phyloP scores from a whole-genome alignment of 2,888 invertebrate genomes.

The Parelbella ahira region DNA sequence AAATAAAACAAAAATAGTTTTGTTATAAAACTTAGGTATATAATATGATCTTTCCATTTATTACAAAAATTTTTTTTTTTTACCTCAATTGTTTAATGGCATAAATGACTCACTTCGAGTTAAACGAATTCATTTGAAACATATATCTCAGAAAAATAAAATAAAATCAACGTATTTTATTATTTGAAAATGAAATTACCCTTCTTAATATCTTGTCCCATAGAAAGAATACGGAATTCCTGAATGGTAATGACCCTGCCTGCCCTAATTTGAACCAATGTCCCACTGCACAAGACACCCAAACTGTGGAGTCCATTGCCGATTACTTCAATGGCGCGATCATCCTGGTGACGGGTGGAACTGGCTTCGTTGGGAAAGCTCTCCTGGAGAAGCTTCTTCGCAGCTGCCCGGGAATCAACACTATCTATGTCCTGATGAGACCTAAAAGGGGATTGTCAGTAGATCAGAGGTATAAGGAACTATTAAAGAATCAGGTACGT shows the following conservation, averaged over 20 bases:
- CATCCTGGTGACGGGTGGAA: slow-evolving; percentile 81
- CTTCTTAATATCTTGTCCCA: too few relatives aligned
- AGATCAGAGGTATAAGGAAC: slow-evolving; percentile 85
- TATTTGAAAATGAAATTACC: too few relatives aligned
- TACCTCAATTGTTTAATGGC: too few relatives aligned
- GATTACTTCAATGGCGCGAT: slow-evolving; percentile 78
- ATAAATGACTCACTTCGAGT: too few relatives aligned
- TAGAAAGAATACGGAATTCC: slow-evolving; percentile 52
- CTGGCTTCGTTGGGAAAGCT: slow-evolving; percentile 96
- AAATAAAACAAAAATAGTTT: too few relatives aligned
- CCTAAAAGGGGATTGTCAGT: slow-evolving; percentile 85
- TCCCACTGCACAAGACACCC: slow-evolving; percentile 19
- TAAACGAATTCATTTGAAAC: slow-evolving; percentile 1
- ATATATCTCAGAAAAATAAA: too few relatives aligned
- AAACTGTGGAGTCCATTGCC: slow-evolving; percentile 50
- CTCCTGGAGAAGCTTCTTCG: slow-evolving; percentile 94
- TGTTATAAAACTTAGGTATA: too few relatives aligned
- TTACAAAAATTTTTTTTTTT: too few relatives aligned
- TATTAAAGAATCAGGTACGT: slow-evolving; percentile 84
- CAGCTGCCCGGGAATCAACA: slow-evolving; percentile 88
- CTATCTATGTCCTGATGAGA: slow-evolving; percentile 90
- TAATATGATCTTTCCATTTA: too few relatives aligned
- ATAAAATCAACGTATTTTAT: too few relatives aligned
- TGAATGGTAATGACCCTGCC: slow-evolving; percentile 60
- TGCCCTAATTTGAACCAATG: slow-evolving; percentile 48